Evolutionary conservation across 2,797 vertebrate species (phyloP).

Genomic region (Loris lydekkerianus): DNA sequence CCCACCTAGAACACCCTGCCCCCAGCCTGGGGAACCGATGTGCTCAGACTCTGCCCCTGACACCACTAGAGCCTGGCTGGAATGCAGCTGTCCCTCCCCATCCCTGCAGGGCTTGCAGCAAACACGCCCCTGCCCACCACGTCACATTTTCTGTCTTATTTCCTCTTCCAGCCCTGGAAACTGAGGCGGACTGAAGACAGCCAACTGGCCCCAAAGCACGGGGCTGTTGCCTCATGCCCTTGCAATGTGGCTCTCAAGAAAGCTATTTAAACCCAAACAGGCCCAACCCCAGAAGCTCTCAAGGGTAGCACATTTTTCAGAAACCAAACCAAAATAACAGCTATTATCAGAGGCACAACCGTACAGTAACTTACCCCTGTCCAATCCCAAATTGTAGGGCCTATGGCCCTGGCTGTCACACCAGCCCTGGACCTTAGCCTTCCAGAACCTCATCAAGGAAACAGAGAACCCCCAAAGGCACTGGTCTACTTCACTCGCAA

Average conservation of each 20-base stretch:
- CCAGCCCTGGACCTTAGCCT: neutral
- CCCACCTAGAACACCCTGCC: no score
- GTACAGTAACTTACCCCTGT: fast-evolving
- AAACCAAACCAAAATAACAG: neutral
- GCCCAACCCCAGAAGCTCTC: neutral
- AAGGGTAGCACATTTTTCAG: neutral
- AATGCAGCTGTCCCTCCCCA: neutral
- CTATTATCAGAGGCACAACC: neutral
- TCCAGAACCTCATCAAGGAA: fast-evolving
- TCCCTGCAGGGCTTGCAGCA: neutral
- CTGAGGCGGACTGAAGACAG: neutral
- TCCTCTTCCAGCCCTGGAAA: neutral
- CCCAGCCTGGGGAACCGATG: neutral
- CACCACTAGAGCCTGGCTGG: neutral
- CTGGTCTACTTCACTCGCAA: neutral
- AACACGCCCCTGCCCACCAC: no score
- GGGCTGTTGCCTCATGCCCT: neutral
- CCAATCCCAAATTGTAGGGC: neutral
- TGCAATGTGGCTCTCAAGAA: neutral
- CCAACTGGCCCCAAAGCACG: neutral
- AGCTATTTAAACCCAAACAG: neutral
- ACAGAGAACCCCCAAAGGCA: neutral
- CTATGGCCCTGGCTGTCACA: neutral
- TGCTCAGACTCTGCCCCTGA: neutral
- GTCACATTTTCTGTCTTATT: neutral